phyloP scores from a whole-genome alignment of 1,140 invertebrate species.

The Drosophila mauritiana region DNA sequence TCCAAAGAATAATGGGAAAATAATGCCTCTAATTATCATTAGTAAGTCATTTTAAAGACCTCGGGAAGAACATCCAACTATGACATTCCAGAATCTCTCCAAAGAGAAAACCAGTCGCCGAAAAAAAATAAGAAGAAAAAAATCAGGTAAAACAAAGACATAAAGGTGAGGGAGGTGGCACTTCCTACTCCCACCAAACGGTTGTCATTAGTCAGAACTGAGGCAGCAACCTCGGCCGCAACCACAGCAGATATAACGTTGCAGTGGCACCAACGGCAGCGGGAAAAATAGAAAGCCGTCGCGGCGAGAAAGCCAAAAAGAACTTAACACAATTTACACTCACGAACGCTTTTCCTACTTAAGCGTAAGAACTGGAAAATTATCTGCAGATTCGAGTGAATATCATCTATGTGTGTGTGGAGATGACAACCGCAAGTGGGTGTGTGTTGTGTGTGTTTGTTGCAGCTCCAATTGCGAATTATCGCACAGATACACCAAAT shows the following conservation, averaged over 20 bases:
- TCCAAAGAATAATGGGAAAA: slow-evolving; percentile 77
- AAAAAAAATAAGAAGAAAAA: slow-evolving; percentile 25
- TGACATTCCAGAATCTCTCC: slow-evolving; percentile 64
- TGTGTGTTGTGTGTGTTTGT: slow-evolving; percentile 47
- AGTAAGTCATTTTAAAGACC: slow-evolving; percentile 63
- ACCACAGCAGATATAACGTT: slow-evolving; percentile 1
- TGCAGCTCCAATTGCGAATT: slow-evolving; percentile 79
- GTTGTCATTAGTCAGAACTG: slow-evolving; percentile 71
- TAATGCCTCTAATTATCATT: slow-evolving; percentile 80
- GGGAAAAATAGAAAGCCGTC: slow-evolving; percentile 70
- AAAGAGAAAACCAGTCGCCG: slow-evolving; percentile 58
- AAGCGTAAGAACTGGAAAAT: slow-evolving; percentile 70
- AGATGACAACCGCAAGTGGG: slow-evolving; percentile 75
- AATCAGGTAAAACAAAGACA: slow-evolving; percentile 23
- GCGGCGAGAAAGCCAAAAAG: slow-evolving; percentile 72
- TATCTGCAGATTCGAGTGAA: slow-evolving; percentile 24
- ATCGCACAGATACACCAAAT: slow-evolving; percentile 51
- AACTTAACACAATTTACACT: slow-evolving; percentile 82
- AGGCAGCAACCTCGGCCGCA: slow-evolving; percentile 25
- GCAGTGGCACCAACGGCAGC: slow-evolving; percentile 16
- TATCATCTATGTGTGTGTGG: not conserved
- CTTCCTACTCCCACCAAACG: slow-evolving; percentile 58
- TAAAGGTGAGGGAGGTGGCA: not conserved
- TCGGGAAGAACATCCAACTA: slow-evolving; percentile 23
- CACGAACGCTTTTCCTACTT: slow-evolving; percentile 75